Evolutionary conservation across 2,113 vertebrate genomes (phyloP), one percentile per base, ranked within the genome.

Genomic region (Nibea coibor): DNA sequence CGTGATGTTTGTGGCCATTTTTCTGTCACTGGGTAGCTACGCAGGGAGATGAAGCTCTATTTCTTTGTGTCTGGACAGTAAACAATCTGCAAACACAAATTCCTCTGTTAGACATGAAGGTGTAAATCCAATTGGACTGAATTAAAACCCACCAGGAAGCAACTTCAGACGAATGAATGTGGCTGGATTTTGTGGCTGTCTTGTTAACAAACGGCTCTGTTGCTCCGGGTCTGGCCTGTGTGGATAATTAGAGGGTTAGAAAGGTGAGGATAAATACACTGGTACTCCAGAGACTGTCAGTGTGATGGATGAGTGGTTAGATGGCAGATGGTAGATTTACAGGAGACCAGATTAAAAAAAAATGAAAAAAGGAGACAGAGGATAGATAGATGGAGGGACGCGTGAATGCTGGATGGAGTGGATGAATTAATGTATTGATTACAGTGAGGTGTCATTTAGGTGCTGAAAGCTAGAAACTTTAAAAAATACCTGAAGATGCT

Each of bases 251-350:
- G 56, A 69, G 39, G 70, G 70, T 64, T 59, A 56, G 79, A 56
- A 80, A 78, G 79, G 82, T 87, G 82, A 70, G 57, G 65, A 85
- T 74, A 64, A 75, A 85, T 65, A 78, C 54, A 35, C 28, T 10
- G 61, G 57, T 56, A 12, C 81, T 70, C 47, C 50, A 51, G 57
- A 73, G 74, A 61, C 53, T 22, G 71, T 19, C 78, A 59, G 67
- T 31, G 75, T 77, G 82, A 87, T 67, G 79, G 79, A 87, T 89
- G 65, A 82, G 71, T 12, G 45, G 28, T 24, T 67, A 24, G 74
- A 79, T 61, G 66, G 59, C 78, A 79, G 75, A 77, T 82, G 73
- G 64, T 72, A 22, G 54, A 17, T 80, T 72, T 62, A 64, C 43
- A 59, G 71, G 50, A 58, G 71, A 68, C 12, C 3, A 58, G 54